Evolutionary conservation across 2,888 invertebrate genomes (phyloP), one percentile per base, ranked within the genome.

Genomic region (Eudasyphora cyanicolor): DNA sequence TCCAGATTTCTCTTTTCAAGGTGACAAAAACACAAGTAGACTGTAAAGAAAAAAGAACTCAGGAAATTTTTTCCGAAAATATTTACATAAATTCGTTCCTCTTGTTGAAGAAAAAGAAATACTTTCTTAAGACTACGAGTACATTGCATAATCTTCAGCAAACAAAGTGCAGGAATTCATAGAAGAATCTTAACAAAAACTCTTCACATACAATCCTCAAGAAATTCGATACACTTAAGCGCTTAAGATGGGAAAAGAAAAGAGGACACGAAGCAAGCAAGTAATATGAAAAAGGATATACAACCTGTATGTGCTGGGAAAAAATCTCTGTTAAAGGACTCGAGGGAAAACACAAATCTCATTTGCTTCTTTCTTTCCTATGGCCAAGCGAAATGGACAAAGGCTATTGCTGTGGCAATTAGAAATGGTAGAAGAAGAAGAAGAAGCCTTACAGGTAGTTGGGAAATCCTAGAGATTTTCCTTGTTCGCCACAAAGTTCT

Each of bases 41-140:
- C n/a, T 17, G 2, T 6, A 21, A 60, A 29, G 29, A 27, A 0
- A 4, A 21, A 60, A 29, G 29, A 27, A 1, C 2, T 27, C 1
- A 6, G 27, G 1, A 32, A 10, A 32, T 32, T 62, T 60, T 27
- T n/a, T n/a, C n/a, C 6, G 17, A 10, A 62, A 29, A 62, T 62
- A 62, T 62, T 57, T 32, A 62, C 62, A 62, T 62, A 62, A 62
- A 62, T 62, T 62, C 17, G 32, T 32, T 62, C 17, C 62, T 62
- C 32, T n/a, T n/a, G n/a, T 62, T 32, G 17, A 29, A 12, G 4
- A 29, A n/a, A n/a, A 14, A 62, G 19, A 51, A 51, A 17, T 8
- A 2, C 12, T 2, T 17, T 51, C 5, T n/a, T n/a, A n/a, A n/a
- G n/a, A n/a, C n/a, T n/a, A n/a, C n/a, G n/a, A 27, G 24, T 12